phyloP scores from a whole-genome alignment of 2,888 invertebrate species.

The Acleris holmiana region DNA sequence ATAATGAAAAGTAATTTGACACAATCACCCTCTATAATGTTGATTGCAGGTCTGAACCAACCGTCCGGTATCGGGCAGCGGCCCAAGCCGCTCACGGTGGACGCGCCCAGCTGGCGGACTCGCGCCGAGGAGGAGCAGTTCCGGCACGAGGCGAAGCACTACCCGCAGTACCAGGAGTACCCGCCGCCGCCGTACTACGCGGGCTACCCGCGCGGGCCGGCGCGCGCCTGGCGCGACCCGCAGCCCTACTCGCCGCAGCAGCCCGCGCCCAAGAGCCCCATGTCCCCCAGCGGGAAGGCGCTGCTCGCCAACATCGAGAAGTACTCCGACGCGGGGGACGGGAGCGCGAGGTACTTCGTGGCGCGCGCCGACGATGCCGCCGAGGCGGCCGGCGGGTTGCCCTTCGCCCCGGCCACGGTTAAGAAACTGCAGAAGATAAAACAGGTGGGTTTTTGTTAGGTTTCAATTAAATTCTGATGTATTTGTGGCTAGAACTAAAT shows the following conservation, averaged over 20 bases:
- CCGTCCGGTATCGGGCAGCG: conserved; percentile 90
- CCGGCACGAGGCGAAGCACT: conserved; percentile 26
- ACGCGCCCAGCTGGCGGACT: conserved; percentile 77
- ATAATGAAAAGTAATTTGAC: too few relatives aligned
- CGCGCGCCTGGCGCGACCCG: conserved; percentile 56
- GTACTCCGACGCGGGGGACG: conserved; percentile 55
- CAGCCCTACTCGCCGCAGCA: conserved; percentile 56
- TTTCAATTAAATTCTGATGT: too few relatives aligned
- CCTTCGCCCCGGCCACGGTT: conserved; percentile 85
- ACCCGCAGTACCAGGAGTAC: conserved; percentile 51
- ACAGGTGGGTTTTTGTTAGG: conserved; percentile 70
- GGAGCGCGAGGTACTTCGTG: conserved; percentile 80
- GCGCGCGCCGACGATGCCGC: conserved; percentile 85
- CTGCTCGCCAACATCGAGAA: conserved; percentile 72
- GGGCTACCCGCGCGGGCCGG: conserved; percentile 50
- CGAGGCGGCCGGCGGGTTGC: conserved; percentile 82
- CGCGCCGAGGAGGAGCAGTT: conserved; percentile 55
- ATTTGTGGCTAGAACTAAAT: too few relatives aligned
- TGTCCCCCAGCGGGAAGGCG: conserved; percentile 69
- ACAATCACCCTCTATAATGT: too few relatives aligned
- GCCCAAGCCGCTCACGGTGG: conserved; percentile 87
- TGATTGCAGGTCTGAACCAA: conserved; percentile 85
- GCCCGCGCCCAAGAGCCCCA: conserved; percentile 62
- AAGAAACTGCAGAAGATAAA: conserved; percentile 84
- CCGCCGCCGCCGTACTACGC: conserved; percentile 49